Evolutionary conservation across 2,113 vertebrate genomes (phyloP), one percentile per base, ranked within the genome.

Genomic region (Gasterosteus aculeatus): DNA sequence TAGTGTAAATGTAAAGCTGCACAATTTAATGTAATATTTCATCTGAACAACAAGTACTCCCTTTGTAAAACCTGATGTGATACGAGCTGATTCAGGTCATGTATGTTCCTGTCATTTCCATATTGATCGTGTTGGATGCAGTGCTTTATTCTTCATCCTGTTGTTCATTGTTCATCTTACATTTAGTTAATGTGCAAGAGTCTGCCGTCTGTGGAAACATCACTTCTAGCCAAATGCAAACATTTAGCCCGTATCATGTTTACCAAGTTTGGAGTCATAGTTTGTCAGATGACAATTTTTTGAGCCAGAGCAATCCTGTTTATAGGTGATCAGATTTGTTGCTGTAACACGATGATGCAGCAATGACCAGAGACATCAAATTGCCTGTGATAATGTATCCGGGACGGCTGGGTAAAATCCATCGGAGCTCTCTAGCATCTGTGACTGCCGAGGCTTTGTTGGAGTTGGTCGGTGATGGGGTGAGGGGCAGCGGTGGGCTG

Each of bases 291-390:
- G 51, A 29, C 14, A 73, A 31, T 67, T 68, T 61, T 33, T 16
- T 2, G 19, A 64, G 22, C 39, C 35, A 14, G 19, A 53, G n/a
- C 26, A 26, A 63, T 42, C 35, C 62, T 49, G 42, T 38, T 60
- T 64, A 26, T 58, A 63, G 35, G 61, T 72, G 58, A 77, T 75
- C 19, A 26, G 31, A 79, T 76, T 39, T 71, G 60, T 69, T 72
- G 44, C 33, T 60, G 49, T 61, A 69, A 58, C 39, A 60, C 0
- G 19, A 80, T 73, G 53, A 71, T 51, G 49, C 77, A 44, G 44
- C 4, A 3, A 60, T 47, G 49, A 44, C 38, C 47, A 46, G 46
- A 82, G 69, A 75, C 63, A 71, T 80, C 39, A 58, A 75, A 87
- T 78, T 18, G 1, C 51, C 31, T 11, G 14, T 79, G 62, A 78